Evolutionary conservation across 2,888 invertebrate genomes (phyloP), one percentile per base, ranked within the genome.

Genomic region (Dynastes maya): DNA sequence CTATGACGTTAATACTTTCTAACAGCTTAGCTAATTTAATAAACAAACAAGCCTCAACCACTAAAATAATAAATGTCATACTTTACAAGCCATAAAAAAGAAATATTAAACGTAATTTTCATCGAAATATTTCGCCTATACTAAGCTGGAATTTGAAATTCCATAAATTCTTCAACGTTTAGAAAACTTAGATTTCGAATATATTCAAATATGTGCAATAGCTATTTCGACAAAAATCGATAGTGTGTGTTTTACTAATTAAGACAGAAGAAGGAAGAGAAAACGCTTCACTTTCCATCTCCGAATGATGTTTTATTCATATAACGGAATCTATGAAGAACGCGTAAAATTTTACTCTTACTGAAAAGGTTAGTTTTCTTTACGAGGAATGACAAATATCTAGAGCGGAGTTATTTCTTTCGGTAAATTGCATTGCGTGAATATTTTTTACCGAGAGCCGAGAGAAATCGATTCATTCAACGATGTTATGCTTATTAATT

Each of bases 231-330:
- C 8, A 37, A 6, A 55, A 55, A 55, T 71, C 51, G 55, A 27
- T 9, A 11, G 16, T 55, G 37, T 71, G 32, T 71, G 55, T 32
- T 65, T 65, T 65, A 37, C 49, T 55, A 32, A 68, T 68, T 29
- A 51, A 51, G 13, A 11, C 45, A 22, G 49, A 45, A 16, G 13
- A 53, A 29, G 49, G 68, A 37, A 65, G 16, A 22, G 65, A 65
- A 65, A 11, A 45, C 68, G 51, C 49, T 68, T 68, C 51, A 51
- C 68, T 68, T 68, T 68, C 68, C 51, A 29, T 68, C 49, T 45
- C 68, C 68, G 49, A 11, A 68, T 22, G 27, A 68, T 68, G 27
- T 51, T 51, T 68, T 68, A 68, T 68, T 68, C 68, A 68, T 68
- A 22, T 63, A 22, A 13, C 40, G 49, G 2, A 5, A 51, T 51